A percentile compares a stretch with the other conserved stretches of the same genome.
Conservation (phyloP, 2,888 invertebrate genomes). For the Netelia fuscicornis region DNA sequence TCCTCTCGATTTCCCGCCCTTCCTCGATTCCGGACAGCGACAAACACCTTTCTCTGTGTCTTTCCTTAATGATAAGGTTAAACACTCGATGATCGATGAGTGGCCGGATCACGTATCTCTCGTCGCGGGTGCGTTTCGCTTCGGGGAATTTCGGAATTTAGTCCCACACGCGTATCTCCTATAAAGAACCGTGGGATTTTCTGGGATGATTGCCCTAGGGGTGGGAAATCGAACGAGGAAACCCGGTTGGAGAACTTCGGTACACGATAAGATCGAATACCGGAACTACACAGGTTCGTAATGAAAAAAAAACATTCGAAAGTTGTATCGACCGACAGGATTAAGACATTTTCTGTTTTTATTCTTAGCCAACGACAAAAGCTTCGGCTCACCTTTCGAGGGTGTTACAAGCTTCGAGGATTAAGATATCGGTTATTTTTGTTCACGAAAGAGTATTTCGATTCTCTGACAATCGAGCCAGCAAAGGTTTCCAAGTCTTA, state of each 20-base stretch:
- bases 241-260: background rate
- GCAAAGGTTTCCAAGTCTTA: constrained; percentile 6
- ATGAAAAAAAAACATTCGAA: background rate
- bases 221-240: background rate
- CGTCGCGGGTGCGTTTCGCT: background rate
- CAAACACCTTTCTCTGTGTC: constrained; percentile 48
- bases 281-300: background rate
- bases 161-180: background rate
- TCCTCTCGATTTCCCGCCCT: background rate
- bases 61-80: constrained; percentile 55
- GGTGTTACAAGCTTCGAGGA: background rate
- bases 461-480: background rate
- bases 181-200: constrained; percentile 36
- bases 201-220: constrained; percentile 11
- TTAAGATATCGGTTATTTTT: background rate
- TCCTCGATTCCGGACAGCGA: constrained; percentile 6
- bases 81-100: constrained; percentile 56
- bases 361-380: constrained; percentile 17
- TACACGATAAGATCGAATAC: constrained; percentile 4
- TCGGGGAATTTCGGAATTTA: background rate
- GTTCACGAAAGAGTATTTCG: background rate
- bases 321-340: background rate
- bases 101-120: constrained; percentile 13
- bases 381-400: background rate
- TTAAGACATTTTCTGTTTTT: constrained; percentile 3